Conservation (phyloP, 2,888 invertebrate genomes). For the Scaptomyza reducta region DNA sequence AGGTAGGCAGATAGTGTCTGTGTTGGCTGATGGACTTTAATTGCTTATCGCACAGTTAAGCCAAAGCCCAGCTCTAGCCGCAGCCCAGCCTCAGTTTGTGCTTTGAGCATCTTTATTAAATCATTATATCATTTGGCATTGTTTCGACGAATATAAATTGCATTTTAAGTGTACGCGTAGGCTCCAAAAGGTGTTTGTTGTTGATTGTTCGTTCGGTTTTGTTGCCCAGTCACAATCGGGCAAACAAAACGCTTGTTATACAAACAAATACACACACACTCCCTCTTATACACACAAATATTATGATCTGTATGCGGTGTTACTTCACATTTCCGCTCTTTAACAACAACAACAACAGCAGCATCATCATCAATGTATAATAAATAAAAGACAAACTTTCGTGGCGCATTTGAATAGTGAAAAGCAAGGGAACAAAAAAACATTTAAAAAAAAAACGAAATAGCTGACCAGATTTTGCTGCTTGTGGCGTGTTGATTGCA, state of each 20-base stretch:
- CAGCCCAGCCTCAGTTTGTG: not conserved
- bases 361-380: constrained; percentile 47
- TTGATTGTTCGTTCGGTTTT: constrained; percentile 25
- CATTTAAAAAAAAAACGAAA: constrained; percentile 1
- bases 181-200: constrained; percentile 57
- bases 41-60: constrained; percentile 42
- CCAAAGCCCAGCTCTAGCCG: not conserved
- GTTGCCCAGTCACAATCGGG: constrained; percentile 59
- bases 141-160: constrained; percentile 71
- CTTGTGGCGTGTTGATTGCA: constrained; percentile 54
- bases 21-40: constrained; percentile 52
- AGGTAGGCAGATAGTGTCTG: constrained; percentile 37
- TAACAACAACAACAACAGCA: constrained; percentile 49
- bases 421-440: constrained; percentile 35
- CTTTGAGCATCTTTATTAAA: constrained; percentile 64
- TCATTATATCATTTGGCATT: constrained; percentile 68
- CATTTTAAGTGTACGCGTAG: constrained; percentile 76
- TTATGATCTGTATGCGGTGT: constrained; percentile 63
- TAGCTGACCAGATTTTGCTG: constrained; percentile 28
- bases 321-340: constrained; percentile 73
- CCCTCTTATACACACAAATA: constrained; percentile 40
- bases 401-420: constrained; percentile 53
- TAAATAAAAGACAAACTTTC: constrained; percentile 61
- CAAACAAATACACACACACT: constrained; percentile 25
- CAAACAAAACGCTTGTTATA: constrained; percentile 68